Conservation (phyloP, 2,113 vertebrate genomes). For the Harpagus bidentatus region DNA sequence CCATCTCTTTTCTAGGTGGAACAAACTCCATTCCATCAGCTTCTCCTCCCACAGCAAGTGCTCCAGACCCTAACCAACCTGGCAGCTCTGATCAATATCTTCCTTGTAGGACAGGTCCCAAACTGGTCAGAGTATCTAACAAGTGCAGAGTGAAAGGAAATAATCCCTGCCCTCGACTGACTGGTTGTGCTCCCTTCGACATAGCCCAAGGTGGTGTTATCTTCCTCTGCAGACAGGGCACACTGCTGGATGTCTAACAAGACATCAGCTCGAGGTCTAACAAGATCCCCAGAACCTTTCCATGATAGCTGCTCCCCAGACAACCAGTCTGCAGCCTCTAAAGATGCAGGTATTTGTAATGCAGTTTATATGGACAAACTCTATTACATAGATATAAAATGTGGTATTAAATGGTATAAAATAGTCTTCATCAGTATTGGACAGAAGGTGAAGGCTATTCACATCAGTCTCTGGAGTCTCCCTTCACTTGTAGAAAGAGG, state of each 20-base stretch:
- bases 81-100: neutral
- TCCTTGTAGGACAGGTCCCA: neutral
- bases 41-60: neutral
- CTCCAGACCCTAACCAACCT: neutral
- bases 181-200: neutral
- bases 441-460: neutral
- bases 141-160: neutral
- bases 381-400: neutral
- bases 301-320: neutral
- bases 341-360: fast-evolving
- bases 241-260: neutral
- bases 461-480: neutral
- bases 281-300: neutral
- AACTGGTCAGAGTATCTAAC: neutral
- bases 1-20: neutral
- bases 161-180: fast-evolving
- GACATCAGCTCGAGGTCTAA: too few species aligned
- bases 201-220: fast-evolving
- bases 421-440: neutral
- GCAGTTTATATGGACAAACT: neutral
- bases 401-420: neutral
- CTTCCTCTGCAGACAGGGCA: neutral
- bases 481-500: neutral
- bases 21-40: neutral
- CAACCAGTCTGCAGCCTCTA: neutral